Evolutionary conservation across 2,797 vertebrate genomes (phyloP).

Genomic region (Eleutherodactylus coqui): DNA sequence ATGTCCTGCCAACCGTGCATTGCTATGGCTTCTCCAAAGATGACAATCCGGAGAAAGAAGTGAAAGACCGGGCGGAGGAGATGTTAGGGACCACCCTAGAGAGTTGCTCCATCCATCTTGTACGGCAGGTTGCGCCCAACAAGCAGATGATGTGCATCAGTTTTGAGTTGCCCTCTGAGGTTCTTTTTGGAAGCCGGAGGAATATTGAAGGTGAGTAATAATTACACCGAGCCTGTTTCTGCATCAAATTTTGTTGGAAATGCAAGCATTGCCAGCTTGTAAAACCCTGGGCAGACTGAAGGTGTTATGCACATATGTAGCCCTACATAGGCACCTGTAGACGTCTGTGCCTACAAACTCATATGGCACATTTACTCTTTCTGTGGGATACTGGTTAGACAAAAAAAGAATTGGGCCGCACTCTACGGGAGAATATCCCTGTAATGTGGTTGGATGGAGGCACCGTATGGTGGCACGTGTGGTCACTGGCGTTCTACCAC

Average conservation of each 20-base stretch:
- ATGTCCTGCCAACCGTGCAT: constrained; percentile 83
- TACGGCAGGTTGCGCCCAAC: constrained; percentile 93
- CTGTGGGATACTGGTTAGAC: no score
- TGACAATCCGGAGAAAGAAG: constrained; percentile 78
- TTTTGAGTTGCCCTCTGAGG: constrained; percentile 83
- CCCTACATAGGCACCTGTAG: no score
- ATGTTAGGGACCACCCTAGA: constrained; percentile 80
- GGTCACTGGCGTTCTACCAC: no score
- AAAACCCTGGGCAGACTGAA: not conserved
- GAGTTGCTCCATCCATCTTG: constrained; percentile 82
- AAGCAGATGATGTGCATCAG: constrained; percentile 97
- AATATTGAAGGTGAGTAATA: constrained; percentile 74
- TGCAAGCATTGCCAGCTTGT: not conserved
- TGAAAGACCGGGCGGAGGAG: constrained; percentile 79
- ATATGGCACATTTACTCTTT: no score
- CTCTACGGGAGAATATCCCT: no score
- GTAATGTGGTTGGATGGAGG: no score
- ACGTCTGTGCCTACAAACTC: no score
- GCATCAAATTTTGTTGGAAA: not conserved
- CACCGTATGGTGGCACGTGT: no score
- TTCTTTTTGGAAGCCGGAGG: constrained; percentile 78
- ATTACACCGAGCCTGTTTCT: constrained; percentile 61
- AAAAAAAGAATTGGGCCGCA: no score
- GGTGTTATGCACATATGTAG: no score
- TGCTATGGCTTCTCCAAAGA: constrained; percentile 95